Conservation (phyloP, 2,888 invertebrate genomes). For the Drosophila imparisetae region DNA sequence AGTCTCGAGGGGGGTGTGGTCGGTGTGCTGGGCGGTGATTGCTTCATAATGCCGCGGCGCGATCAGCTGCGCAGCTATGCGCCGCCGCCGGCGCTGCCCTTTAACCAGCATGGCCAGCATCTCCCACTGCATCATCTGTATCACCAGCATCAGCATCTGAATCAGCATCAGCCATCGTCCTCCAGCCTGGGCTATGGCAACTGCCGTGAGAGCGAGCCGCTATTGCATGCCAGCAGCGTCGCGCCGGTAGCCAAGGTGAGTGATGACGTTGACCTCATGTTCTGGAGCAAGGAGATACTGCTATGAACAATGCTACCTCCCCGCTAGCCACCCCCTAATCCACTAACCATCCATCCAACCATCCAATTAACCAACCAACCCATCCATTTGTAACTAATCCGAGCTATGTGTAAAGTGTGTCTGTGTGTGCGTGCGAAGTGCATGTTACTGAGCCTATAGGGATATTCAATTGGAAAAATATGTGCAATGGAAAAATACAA, state of each 20-base stretch:
- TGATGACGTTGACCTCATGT: conserved; percentile 71
- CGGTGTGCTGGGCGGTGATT: conserved; percentile 63
- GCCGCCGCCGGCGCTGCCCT: conserved; percentile 60
- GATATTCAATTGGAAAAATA: neutral
- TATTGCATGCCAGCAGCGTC: conserved; percentile 83
- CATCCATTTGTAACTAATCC: conserved; percentile 47
- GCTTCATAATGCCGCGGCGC: conserved; percentile 65
- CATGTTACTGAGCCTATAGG: neutral
- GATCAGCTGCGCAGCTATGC: conserved; percentile 65
- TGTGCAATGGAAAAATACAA: neutral
- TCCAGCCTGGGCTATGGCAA: conserved; percentile 82
- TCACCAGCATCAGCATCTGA: conserved; percentile 53
- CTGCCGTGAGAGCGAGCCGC: conserved; percentile 84
- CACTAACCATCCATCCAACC: conserved; percentile 2
- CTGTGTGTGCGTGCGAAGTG: neutral
- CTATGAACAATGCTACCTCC: conserved; percentile 49
- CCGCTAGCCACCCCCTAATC: neutral
- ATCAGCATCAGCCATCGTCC: conserved; percentile 64
- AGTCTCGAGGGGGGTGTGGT: conserved; percentile 40
- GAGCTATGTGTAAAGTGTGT: conserved; percentile 17
- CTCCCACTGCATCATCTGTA: conserved; percentile 68
- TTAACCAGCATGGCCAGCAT: conserved; percentile 72
- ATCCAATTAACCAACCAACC: conserved; percentile 1
- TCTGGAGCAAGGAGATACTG: conserved; percentile 78
- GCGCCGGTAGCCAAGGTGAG: conserved; percentile 85